Evolutionary conservation across 2,113 vertebrate genomes (phyloP).

Genomic region (Hippocampus mohnikei): DNA sequence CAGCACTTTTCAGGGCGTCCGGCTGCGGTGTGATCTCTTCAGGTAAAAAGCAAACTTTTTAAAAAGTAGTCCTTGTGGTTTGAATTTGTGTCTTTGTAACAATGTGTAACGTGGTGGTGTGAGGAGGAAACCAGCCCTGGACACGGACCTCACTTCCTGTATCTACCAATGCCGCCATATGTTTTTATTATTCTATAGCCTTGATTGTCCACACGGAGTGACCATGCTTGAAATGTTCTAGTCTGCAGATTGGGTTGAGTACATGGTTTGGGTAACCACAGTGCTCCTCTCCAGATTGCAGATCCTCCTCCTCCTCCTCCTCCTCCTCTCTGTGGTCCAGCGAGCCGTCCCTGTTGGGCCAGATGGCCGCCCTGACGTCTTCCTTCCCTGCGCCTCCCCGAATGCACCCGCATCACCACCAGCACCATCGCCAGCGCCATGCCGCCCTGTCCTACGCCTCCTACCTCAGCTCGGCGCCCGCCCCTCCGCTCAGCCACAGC

Average conservation of each 20-base stretch:
- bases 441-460: conserved; percentile 39
- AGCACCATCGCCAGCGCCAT: not conserved
- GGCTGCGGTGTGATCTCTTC: conserved; percentile 19
- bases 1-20: conserved; percentile 28
- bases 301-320: conserved; percentile 41
- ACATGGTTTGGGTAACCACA: not conserved
- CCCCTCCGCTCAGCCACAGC: conserved; percentile 38
- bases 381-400: conserved; percentile 48
- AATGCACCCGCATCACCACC: conserved; percentile 37
- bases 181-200: too few species aligned
- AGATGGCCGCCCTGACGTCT: conserved; percentile 45
- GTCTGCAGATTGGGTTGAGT: not conserved
- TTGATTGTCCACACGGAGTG: too few species aligned
- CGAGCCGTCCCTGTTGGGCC: conserved; percentile 48
- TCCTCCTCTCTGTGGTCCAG: conserved; percentile 51
- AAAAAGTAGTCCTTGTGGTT: not conserved
- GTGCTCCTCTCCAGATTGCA: conserved; percentile 36
- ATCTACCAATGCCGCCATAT: too few species aligned
- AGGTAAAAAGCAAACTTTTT: conserved; percentile 25
- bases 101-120: not conserved
- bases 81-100: not conserved
- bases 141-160: too few species aligned
- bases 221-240: not conserved
- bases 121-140: too few species aligned
- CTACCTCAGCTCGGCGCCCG: conserved; percentile 36